These are phyloP conservation scores for Charanyca ferruginea DNA, from an alignment of 2,888 invertebrate species.

Conservation along the genomic window DNA sequence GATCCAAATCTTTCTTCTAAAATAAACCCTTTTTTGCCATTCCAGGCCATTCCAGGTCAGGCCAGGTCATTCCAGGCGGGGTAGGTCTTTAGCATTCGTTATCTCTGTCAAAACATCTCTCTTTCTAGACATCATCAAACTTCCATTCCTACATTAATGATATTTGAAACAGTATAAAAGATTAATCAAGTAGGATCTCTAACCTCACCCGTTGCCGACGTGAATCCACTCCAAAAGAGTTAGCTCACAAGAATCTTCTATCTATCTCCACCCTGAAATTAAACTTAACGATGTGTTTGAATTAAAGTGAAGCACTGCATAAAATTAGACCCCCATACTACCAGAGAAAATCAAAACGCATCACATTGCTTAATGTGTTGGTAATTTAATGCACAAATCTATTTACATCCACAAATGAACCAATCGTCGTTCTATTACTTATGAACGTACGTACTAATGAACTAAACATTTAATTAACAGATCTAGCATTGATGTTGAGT, in stretches of 20 bases:
- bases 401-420: constrained; percentile 37
- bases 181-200: too few species aligned
- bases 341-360: background rate
- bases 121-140: too few species aligned
- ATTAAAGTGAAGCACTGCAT: background rate
- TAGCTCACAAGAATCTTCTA: background rate
- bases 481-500: constrained; percentile 21
- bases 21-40: too few species aligned
- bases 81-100: too few species aligned
- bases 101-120: too few species aligned
- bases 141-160: too few species aligned
- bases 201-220: background rate
- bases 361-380: constrained; percentile 22
- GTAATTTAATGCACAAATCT: constrained; percentile 32
- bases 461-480: constrained; percentile 19
- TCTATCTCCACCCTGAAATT: too few species aligned
- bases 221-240: background rate
- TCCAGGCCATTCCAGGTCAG: too few species aligned
- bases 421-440: constrained; percentile 35
- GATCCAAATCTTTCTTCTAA: too few species aligned
- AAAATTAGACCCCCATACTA: background rate
- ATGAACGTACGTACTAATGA: constrained; percentile 21
- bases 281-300: too few species aligned
- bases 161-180: too few species aligned
- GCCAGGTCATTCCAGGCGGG: too few species aligned